Evolutionary conservation across 2,797 vertebrate genomes (phyloP).

Genomic region (Jordanella pulchra): DNA sequence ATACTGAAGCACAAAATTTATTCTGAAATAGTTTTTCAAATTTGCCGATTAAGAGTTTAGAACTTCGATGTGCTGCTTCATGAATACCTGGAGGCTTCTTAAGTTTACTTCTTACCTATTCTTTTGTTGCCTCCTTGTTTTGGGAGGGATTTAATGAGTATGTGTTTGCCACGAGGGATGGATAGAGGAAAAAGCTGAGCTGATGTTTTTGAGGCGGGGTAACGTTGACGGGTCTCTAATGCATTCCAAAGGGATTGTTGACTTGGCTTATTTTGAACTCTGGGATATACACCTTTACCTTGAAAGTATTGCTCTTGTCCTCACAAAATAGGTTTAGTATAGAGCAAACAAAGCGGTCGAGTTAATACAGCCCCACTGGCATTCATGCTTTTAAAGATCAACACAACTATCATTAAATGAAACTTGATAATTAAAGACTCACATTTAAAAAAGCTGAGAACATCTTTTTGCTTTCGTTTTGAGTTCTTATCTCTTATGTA

Average conservation of each 20-base stretch:
- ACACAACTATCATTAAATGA: constrained; percentile 23
- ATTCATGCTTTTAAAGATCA: constrained; percentile 25
- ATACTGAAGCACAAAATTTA: neutral
- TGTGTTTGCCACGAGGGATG: constrained; percentile 66
- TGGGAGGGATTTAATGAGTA: constrained; percentile 76
- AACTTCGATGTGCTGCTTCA: constrained; percentile 22
- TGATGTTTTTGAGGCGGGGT: constrained; percentile 67
- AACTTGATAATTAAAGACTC: constrained; percentile 27
- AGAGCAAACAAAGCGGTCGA: constrained; percentile 41
- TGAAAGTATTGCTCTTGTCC: constrained; percentile 66
- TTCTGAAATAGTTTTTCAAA: constrained; percentile 1
- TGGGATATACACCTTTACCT: constrained; percentile 66
- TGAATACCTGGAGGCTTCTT: constrained; percentile 33
- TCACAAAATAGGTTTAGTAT: constrained; percentile 36
- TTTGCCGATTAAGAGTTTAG: constrained; percentile 40
- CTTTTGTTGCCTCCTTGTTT: constrained; percentile 52
- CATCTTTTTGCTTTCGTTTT: neutral
- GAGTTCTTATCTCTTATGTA: neutral
- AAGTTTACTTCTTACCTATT: constrained; percentile 50
- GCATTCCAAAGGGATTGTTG: constrained; percentile 74
- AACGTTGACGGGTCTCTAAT: constrained; percentile 75
- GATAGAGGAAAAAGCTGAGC: constrained; percentile 75
- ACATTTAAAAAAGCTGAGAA: constrained; percentile 23
- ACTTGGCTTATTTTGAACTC: constrained; percentile 71
- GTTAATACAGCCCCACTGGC: constrained; percentile 19